Evolutionary conservation across 2,797 vertebrate species (phyloP), one percentile per base, ranked within the genome.

Genomic region (Tiaroga cobitis): DNA sequence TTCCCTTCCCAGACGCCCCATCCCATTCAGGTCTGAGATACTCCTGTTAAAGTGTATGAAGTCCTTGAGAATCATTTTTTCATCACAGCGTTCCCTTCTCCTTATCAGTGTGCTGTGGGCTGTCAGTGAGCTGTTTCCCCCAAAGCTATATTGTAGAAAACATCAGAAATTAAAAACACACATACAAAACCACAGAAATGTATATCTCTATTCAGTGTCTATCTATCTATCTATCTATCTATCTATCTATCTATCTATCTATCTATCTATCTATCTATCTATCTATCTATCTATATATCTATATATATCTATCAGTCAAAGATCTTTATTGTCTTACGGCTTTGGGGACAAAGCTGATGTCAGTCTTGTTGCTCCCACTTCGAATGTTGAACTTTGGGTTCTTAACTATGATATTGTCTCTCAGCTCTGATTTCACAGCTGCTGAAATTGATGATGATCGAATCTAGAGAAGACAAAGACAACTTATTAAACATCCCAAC

Each of bases 11-110:
- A 69, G 39, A 68, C 39, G 1, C 68, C 74, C 39, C 32, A 88
- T 26, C 21, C 11, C 81, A 83, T 90, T 72, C 34, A 92, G 1
- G 5, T 92, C 85, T n/a, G 49, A 81, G 16, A 94, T 89, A 83
- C 93, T 94, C 91, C 91, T 96, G 1, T 92, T 90, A 87, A 96
- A 96, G 11, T 94, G 95, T 80, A 92, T 94, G 85, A 92, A 93
- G 69, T 93, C 92, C 8, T 94, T 93, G 83, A 95, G 93, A 83
- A 94, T 93, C 26, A 93, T 94, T 63, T 51, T 19, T 0, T 95
- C 93, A 0, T 89, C 43, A 72, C 93, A 90, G 0, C 19, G 88
- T 56, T 95, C 91, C n/a, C 26, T 90, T n/a, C 86, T 87, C 90
- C 86, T 93, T 95, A 85, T 85, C 92, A 41, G 93, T 89, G 67